A percentile compares a stretch with the other conserved stretches of the same genome.
Evolutionary conservation across 2,888 invertebrate species (phyloP).

Genomic region (Sthenelais limicola): DNA sequence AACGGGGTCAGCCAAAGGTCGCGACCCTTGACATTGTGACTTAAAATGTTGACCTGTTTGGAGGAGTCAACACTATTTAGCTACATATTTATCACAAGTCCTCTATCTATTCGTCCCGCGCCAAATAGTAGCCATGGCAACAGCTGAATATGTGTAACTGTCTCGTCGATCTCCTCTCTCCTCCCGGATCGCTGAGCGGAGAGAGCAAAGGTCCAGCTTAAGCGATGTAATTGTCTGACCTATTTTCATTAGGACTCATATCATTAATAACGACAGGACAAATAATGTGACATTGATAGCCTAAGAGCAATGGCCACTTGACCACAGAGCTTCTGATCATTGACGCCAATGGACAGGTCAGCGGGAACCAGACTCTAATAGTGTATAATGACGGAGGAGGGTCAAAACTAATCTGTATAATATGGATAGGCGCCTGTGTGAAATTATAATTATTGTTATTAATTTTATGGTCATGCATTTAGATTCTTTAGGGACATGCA

Average conservation of each 20-base stretch:
- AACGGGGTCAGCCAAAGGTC: conserved; percentile 29
- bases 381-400: conserved; percentile 21
- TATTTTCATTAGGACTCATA: conserved; percentile 34
- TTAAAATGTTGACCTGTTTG: conserved; percentile 26
- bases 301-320: conserved; percentile 3
- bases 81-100: conserved; percentile 28
- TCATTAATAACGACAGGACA: conserved; percentile 33
- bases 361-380: conserved; percentile 24
- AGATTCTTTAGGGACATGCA: no score
- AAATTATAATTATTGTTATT: no score
- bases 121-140: background rate
- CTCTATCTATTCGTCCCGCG: conserved; percentile 1
- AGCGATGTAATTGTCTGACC: no score
- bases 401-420: no score
- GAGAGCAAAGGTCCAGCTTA: no score
- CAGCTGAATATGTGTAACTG: background rate
- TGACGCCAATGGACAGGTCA: no score
- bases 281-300: conserved; percentile 24
- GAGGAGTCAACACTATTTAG: conserved; percentile 33
- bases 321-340: conserved; percentile 7
- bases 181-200: no score
- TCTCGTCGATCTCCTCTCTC: background rate
- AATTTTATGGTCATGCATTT: no score
- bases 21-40: conserved; percentile 17
- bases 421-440: no score